Base-by-base conservation (phyloP, 2,113 vertebrate species). In the Podocnemis expansa region DNA sequence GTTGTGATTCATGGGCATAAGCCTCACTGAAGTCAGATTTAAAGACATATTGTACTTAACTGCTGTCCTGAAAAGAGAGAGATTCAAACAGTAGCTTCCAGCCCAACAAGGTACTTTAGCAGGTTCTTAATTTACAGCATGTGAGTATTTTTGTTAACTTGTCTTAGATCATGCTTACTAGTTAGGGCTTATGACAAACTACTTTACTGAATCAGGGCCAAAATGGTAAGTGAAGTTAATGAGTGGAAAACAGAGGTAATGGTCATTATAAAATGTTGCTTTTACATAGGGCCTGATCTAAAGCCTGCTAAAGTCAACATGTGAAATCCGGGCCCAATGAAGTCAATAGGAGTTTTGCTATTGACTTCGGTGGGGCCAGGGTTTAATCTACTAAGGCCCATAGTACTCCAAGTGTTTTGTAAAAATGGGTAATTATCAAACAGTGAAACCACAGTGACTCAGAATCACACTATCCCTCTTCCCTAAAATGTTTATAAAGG, bases 131-230 rank as follows among this genome's bases (percentile, higher is more conserved):
- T 22, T 38, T 3, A 19, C 41, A 73, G 22, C 63, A 49, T 82
- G 17, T 78, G 51, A 63, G 13, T 22, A 94, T 38, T 73, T 5
- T 43, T 5, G 4, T 41, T 73, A 84, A 56, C 11, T 6, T n/a
- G n/a, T n/a, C n/a, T n/a, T 47, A 47, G 47, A 10, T 3, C 0
- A 0, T 8, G 38, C 11, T 9, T 4, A 14, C 21, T 17, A 56
- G 4, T 79, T 75, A 55, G 41, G n/a, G 3, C 21, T 22, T 54
- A 17, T 85, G 51, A n/a, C 85, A 58, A 80, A 19, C 29, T 3
- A 10, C 16, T 87, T 55, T 13, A 17, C 45, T 93, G 91, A 88
- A 85, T 63, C 0, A 91, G 6, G 58, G 88, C 25, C 25, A 45
- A 38, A 22, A 5, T 10, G 10, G 1, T 58, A 89, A 73, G 80